Evolutionary conservation across 1,140 invertebrate genomes (phyloP), one percentile per base, ranked within the genome.

Genomic region (Brachionus koreanus): DNA sequence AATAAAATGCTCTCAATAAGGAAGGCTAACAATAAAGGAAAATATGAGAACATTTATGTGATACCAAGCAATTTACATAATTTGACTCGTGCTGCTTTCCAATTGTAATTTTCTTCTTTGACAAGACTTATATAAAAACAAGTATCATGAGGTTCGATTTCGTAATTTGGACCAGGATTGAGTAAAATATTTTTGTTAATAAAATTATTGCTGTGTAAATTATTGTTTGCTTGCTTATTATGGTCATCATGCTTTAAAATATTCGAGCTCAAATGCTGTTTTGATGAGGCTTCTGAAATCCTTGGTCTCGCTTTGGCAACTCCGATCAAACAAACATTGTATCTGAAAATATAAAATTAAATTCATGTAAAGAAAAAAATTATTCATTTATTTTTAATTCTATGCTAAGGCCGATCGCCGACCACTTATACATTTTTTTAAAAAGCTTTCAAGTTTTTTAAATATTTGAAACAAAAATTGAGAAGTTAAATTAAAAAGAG

Each of bases 41-140:
- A 13, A 61, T 37, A 37, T 49, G 74, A 52, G 46, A 77, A 61
- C 74, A 77, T 77, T 52, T 57, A 57, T 37, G 33, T 23, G 19
- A 69, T 69, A 69, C 65, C 65, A 65, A 79, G 23, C 13, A 37
- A 33, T 42, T 43, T 79, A 79, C 46, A 57, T 23, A 65, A 79
- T 65, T 79, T 79, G n/a, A 65, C 46, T 6, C 49, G 19, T 23
- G 76, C 76, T 10, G 49, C 49, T 52, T 82, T 82, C 79, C 57
- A 82, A 16, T 67, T 49, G 37, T 82, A 82, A 16, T 82, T 69
- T 52, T 82, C 57, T 52, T 82, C 79, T 49, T 82, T 82, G 6
- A 67, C 63, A 1, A 82, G 29, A 72, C 79, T 82, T 12, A 82
- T 82, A 25, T 82, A 82, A 19, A 82, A 82, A 52, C 57, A 69